Evolutionary conservation across 2,797 vertebrate species (phyloP), one percentile per base, ranked within the genome.

Genomic region (Argya squamiceps): DNA sequence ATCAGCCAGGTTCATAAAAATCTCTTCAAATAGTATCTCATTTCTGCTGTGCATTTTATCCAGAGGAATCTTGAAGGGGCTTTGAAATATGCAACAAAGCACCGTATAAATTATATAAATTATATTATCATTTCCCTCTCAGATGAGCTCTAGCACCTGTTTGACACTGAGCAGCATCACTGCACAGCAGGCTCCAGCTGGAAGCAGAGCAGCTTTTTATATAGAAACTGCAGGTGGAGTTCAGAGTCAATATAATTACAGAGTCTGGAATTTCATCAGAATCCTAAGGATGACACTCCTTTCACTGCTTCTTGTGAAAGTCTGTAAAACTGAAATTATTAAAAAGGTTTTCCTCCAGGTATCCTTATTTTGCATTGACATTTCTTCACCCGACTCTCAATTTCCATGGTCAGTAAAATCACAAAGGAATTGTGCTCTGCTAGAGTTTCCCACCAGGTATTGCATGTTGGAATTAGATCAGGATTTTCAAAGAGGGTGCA

Each of bases 191-290:
- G 78, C 47, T 74, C 44, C 59, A 94, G 63, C 70, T 67, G 68
- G 37, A 79, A 93, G 88, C 44, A 79, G 47, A 93, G 44, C 43
- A 88, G 80, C 2, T 82, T 90, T 88, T 77, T 73, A 19, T 23
- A 43, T 4, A 71, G 68, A 60, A 94, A 69, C 56, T 82, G 59
- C 92, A 92, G 81, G 64, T 82, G 59, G 55, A 79, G 47, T 56
- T 94, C 52, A 77, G 67, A 96, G 74, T 43, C 81, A 84, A 67
- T 6, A 14, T 70, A 92, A 84, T 95, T 92, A 71, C 29, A 67
- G 58, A 64, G 32, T 15, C 67, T 91, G 74, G 63, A 80, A 92
- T 93, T 76, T 60, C 74, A 79, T 58, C 77, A 87, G 49, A 84
- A 92, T 3, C 0, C 44, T 22, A 34, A 52, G 34, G 80, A 89